Conservation (phyloP, 2,888 invertebrate species). For the Ellobium chinense region DNA sequence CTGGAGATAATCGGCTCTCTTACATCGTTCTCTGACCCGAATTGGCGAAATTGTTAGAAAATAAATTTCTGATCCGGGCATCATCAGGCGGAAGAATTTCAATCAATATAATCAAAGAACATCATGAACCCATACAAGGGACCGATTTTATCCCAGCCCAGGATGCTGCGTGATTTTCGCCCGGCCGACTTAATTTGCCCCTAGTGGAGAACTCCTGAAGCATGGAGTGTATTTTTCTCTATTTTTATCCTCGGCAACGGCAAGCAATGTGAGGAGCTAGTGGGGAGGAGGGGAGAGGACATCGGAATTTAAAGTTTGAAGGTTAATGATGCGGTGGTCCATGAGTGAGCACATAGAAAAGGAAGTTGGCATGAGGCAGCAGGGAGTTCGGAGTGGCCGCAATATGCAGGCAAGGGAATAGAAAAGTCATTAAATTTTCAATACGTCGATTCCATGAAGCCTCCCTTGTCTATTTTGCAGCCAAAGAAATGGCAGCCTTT, state of each 20-base stretch:
- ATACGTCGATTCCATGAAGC: too few relatives aligned
- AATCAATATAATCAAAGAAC: slow-evolving; percentile 34
- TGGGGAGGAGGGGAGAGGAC: background rate
- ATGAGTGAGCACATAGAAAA: too few relatives aligned
- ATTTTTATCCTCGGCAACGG: background rate
- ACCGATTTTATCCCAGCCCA: background rate
- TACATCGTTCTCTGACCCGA: slow-evolving; percentile 1
- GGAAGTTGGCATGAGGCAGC: too few relatives aligned
- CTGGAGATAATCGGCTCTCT: slow-evolving; percentile 6
- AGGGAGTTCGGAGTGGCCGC: too few relatives aligned
- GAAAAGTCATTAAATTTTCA: too few relatives aligned
- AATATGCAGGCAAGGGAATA: too few relatives aligned
- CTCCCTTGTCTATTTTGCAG: too few relatives aligned
- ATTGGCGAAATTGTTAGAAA: slow-evolving; percentile 31
- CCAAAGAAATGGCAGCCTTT: too few relatives aligned
- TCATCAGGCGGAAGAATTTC: slow-evolving; percentile 25
- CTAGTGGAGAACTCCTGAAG: background rate
- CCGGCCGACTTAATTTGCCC: background rate
- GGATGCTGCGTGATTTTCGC: background rate
- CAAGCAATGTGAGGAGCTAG: background rate
- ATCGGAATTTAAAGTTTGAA: background rate
- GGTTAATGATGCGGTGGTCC: background rate
- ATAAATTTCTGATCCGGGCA: slow-evolving; percentile 40
- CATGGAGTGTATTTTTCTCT: background rate
- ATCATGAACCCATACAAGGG: slow-evolving; percentile 8